phyloP scores from a whole-genome alignment of 2,113 vertebrate species.

The Phaethornis superciliosus region DNA sequence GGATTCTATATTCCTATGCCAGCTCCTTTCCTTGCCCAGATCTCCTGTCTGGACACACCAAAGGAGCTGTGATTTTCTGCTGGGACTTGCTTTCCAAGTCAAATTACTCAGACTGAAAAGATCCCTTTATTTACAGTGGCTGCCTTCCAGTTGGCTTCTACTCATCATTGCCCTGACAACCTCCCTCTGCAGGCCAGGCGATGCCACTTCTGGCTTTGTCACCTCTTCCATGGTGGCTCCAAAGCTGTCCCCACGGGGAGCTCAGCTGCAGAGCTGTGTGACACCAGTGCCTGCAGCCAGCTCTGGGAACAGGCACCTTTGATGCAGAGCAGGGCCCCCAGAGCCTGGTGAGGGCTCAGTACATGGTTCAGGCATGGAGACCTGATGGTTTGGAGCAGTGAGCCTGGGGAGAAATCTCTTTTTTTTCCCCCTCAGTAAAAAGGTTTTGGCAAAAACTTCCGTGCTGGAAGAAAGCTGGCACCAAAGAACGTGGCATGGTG shows the following conservation, averaged over 20 bases:
- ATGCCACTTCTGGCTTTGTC: background rate
- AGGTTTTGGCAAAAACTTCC: background rate
- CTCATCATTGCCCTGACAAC: background rate
- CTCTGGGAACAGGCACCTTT: background rate
- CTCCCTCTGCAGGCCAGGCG: background rate
- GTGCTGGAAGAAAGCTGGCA: background rate
- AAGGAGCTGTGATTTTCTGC: background rate
- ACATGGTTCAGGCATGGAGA: background rate
- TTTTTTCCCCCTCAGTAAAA: background rate
- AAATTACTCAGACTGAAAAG: background rate
- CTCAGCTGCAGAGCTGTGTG: background rate
- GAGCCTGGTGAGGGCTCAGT: background rate
- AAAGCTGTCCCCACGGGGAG: background rate
- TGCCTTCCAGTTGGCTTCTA: conserved; percentile 23
- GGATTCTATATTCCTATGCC: background rate
- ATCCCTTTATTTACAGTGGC: background rate
- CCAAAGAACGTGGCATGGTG: background rate
- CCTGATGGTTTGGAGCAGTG: background rate
- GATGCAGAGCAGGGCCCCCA: background rate
- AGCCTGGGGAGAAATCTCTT: background rate
- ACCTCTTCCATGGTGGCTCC: background rate
- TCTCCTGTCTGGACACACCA: background rate
- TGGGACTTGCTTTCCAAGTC: background rate
- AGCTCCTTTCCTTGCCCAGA: background rate
- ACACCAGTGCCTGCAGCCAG: background rate